These are phyloP conservation scores for Nomia melanderi DNA, from an alignment of 1,140 invertebrate species.

Conservation along the genomic window DNA sequence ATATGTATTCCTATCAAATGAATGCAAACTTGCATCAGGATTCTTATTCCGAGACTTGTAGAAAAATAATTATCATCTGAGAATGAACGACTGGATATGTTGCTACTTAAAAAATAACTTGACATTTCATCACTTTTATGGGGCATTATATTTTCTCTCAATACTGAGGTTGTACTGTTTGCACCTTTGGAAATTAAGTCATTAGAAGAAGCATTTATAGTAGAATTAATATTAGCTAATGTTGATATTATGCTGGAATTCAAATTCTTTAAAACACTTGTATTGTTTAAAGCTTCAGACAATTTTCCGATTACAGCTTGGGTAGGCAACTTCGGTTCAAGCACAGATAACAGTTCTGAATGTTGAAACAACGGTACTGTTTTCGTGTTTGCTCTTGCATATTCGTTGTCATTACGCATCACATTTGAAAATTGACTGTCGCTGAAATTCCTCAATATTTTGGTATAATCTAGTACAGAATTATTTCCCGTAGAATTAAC, in stretches of 20 bases:
- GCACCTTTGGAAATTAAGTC: slow-evolving; percentile 23
- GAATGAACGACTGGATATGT: slow-evolving; percentile 40
- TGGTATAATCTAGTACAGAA: slow-evolving; percentile 14
- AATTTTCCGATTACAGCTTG: slow-evolving; percentile 35
- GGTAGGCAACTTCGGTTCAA: slow-evolving; percentile 23
- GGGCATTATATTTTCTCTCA: slow-evolving; percentile 9
- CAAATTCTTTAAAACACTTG: slow-evolving; percentile 48
- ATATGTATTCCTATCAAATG: slow-evolving; percentile 97
- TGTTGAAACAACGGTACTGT: slow-evolving; percentile 11
- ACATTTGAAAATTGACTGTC: slow-evolving; percentile 54
- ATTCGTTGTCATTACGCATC: slow-evolving; percentile 57
- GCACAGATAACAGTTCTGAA: slow-evolving; percentile 39
- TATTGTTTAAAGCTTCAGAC: slow-evolving; percentile 18
- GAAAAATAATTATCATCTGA: slow-evolving; percentile 71
- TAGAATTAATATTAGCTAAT: slow-evolving; percentile 37
- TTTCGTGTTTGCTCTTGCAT: slow-evolving; percentile 34
- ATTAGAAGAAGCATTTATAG: slow-evolving; percentile 39
- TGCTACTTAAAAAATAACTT: slow-evolving; percentile 34
- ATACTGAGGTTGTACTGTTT: slow-evolving; percentile 30
- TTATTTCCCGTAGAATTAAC: slow-evolving; percentile 31
- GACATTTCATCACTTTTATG: slow-evolving; percentile 22
- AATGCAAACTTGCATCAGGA: slow-evolving; percentile 92
- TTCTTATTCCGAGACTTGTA: slow-evolving; percentile 86
- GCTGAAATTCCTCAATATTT: slow-evolving; percentile 24
- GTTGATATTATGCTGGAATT: slow-evolving; percentile 49